Conservation (phyloP, 2,888 invertebrate species). For the Acrocera orbiculus region DNA sequence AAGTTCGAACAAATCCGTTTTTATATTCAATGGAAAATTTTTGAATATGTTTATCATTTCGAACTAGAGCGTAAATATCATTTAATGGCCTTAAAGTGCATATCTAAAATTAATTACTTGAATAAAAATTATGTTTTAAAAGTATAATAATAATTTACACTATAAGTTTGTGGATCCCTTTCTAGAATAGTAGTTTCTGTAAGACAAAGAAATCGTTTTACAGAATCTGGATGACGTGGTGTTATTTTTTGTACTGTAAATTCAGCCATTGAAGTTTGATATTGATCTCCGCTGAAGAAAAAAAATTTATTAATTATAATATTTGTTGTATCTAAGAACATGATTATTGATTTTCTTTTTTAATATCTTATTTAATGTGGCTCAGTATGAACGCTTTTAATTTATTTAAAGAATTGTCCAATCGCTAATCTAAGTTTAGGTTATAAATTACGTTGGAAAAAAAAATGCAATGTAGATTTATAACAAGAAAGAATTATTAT, state of each 20-base stretch:
- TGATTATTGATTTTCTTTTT: no score
- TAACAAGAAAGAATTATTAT: no score
- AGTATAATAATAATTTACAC: constrained; percentile 26
- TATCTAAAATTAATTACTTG: constrained; percentile 23
- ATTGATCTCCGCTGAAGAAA: constrained; percentile 70
- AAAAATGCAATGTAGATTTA: no score
- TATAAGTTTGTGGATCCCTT: constrained; percentile 93
- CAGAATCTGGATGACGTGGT: constrained; percentile 63
- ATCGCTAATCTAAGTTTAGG: no score
- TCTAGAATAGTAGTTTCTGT: constrained; percentile 92
- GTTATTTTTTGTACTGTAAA: constrained; percentile 90
- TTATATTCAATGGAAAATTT: constrained; percentile 87
- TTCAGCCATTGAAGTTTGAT: constrained; percentile 90
- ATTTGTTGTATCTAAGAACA: no score
- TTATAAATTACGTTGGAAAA: no score
- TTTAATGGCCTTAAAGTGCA: constrained; percentile 66
- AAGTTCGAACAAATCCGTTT: constrained; percentile 73
- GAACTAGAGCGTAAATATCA: constrained; percentile 79
- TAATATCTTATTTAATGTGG: constrained; percentile 4
- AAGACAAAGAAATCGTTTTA: constrained; percentile 77
- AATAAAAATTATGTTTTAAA: no score
- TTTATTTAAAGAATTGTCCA: no score
- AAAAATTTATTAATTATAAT: no score
- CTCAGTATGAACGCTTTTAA: no score
- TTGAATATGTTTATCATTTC: constrained; percentile 83